Evolutionary conservation across 2,113 vertebrate species (phyloP).

Genomic region (Gracilinanus agilis): DNA sequence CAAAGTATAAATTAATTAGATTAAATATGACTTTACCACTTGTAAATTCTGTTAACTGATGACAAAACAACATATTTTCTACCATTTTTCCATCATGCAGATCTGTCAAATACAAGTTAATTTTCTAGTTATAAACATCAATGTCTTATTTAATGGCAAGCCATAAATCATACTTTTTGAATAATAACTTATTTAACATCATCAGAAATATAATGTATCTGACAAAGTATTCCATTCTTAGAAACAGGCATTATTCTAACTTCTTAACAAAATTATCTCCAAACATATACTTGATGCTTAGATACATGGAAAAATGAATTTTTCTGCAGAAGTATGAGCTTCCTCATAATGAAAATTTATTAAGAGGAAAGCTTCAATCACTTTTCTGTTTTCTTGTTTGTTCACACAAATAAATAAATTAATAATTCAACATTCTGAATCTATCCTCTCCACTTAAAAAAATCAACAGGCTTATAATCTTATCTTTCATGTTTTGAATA

Average conservation of each 20-base stretch:
- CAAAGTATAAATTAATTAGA: too few species aligned
- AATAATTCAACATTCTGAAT: neutral
- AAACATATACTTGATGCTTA: neutral
- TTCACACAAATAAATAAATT: neutral
- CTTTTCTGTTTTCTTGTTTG: neutral
- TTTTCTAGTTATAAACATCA: too few species aligned
- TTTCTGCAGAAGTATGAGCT: neutral
- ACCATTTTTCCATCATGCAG: too few species aligned
- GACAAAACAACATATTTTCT: too few species aligned
- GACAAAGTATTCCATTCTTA: neutral
- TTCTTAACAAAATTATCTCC: neutral
- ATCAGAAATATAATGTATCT: neutral
- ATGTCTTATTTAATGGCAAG: too few species aligned
- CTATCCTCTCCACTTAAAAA: neutral
- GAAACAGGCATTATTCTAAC: neutral
- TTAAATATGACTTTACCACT: too few species aligned
- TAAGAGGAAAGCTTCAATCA: neutral
- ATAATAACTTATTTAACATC: neutral
- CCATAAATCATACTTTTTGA: neutral
- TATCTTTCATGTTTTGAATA: neutral
- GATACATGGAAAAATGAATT: neutral
- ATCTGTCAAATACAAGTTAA: too few species aligned
- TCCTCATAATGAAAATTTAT: neutral
- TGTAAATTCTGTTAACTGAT: too few species aligned
- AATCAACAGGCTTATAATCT: neutral